Evolutionary conservation across 2,888 invertebrate species (phyloP), one percentile per base, ranked within the genome.

Genomic region (Diaperis boleti): DNA sequence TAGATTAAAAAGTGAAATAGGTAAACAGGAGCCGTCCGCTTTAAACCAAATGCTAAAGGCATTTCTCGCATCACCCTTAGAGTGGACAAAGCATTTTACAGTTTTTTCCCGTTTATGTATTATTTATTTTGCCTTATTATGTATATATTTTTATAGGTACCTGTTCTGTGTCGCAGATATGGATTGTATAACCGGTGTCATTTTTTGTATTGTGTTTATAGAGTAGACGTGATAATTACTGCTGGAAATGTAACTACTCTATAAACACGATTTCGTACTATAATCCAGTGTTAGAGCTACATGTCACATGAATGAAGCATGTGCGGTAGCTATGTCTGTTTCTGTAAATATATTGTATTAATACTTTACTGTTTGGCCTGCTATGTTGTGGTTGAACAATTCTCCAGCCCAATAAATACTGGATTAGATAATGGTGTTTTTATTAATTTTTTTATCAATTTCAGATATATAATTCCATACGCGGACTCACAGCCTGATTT

Each of bases 351-450:
- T 73, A 76, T 74, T 78, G 75, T 77, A 78, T 75, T 75, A 72
- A 76, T 76, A 75, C 69, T 75, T 78, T 74, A 70, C 76, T 79
- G 78, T 78, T 78, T 79, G 78, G 78, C 78, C 79, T 80, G 79
- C 79, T 78, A 79, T 79, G 78, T 80, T 80, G 78, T 80, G 79
- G 80, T 80, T 79, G 74, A 79, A 80, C 79, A 76, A 72, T 69
- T 78, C 76, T 79, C 77, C 79, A 79, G 77, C 77, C 78, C 76
- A 79, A 79, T 80, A 81, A 80, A 80, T 79, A 81, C 78, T 80
- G 79, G 79, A 80, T 78, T 81, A 79, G 78, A 72, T 13, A 8
- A 5, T n/a, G 11, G 42, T 13, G 8, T 8, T 57, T 57, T 54
- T 39, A 18, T 10, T 54, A n/a, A n/a, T n/a, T n/a, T n/a, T n/a